Evolutionary conservation across 2,113 vertebrate species (phyloP), one percentile per base, ranked within the genome.

Genomic region (Indicator maculatus): DNA sequence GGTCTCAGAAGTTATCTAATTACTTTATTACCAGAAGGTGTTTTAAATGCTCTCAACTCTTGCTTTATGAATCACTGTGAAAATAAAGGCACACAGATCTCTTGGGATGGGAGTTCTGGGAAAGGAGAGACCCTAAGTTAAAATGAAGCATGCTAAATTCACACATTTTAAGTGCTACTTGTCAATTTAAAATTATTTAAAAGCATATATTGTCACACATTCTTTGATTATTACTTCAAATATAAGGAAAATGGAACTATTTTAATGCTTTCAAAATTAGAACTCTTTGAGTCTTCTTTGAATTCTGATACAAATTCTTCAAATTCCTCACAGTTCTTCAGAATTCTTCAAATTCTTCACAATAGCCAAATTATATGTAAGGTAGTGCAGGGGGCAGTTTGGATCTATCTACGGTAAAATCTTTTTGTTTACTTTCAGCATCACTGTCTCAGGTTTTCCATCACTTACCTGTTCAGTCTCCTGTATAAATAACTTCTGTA

Each of bases 21-120:
- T 33, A 11, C 28, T 87, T 70, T 33, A 39, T 41, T 26, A 38
- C 89, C 67, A 63, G 63, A 8, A 71, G 70, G 81, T 79, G 41
- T 84, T 95, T 59, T 12, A 74, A 41, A 20, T 64, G 55, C 73
- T 66, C 91, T 64, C 58, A 55, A 2, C 58, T 83, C 41, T 76
- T 64, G 9, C 30, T 91, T 83, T 84, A 9, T 16, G 30, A 82
- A 95, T 84, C 93, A 94, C 88, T 95, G 91, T 95, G 95, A 90
- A 93, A 90, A 86, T 50, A 65, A 88, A 88, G 72, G 83, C 92
- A 78, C 61, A 21, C 4, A 12, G 31, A 8, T 67, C 74, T 61
- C 66, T 47, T 1, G 39, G 56, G 60, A 5, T 18, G 36, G 52
- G 76, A 50, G 17, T 10, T 72, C 61, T 39, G 75, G 38, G 50